Conservation (phyloP, 2,888 invertebrate species). For the Diloba caeruleocephala region DNA sequence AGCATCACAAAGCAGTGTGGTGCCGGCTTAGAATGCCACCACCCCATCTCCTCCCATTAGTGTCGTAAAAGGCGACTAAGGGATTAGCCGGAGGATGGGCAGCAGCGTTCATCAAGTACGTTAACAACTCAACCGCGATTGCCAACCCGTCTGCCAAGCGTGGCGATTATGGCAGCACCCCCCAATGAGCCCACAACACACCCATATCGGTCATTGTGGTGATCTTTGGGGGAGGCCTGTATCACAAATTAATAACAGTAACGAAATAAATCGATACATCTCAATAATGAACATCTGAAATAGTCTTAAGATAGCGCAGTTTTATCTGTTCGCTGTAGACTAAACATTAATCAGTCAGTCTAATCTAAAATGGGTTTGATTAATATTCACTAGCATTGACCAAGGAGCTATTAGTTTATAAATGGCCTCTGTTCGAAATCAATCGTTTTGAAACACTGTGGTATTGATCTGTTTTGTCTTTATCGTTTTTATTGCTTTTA, state of each 20-base stretch:
- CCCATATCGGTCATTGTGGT: no score
- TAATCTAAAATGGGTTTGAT: conserved; percentile 43
- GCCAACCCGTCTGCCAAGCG: no score
- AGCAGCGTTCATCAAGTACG: no score
- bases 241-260: conserved; percentile 1
- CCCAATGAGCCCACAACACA: no score
- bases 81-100: no score
- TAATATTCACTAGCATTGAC: conserved; percentile 26
- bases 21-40: no score
- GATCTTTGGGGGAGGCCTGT: no score
- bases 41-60: no score
- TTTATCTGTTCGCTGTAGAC: conserved; percentile 20
- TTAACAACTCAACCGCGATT: no score
- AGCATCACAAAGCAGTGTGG: no score
- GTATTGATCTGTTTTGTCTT: conserved; percentile 8
- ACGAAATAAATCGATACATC: conserved; percentile 9
- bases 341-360: conserved; percentile 36
- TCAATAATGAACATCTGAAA: conserved; percentile 3
- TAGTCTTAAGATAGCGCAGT: conserved; percentile 4
- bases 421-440: conserved; percentile 17
- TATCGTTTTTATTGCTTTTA: conserved; percentile 5
- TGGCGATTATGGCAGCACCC: no score
- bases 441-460: conserved; percentile 16
- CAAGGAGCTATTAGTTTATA: conserved; percentile 32
- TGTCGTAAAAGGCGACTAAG: no score